phyloP scores from a whole-genome alignment of 2,797 vertebrate genomes.

The Chelmon rostratus region DNA sequence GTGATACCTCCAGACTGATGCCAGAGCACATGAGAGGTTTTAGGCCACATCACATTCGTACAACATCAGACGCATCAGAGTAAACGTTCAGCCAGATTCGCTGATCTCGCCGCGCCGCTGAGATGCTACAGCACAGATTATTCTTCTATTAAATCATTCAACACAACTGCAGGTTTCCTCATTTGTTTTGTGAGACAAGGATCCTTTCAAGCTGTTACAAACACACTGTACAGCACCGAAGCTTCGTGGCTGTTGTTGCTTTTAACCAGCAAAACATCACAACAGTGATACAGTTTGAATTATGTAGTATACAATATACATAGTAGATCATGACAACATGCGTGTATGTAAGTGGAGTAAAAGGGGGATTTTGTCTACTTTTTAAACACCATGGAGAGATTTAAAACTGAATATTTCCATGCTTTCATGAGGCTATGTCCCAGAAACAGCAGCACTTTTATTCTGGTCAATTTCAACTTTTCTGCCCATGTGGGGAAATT shows the following conservation, averaged over 20 bases:
- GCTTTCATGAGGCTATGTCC: no score
- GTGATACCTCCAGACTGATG: conserved; percentile 16
- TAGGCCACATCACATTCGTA: conserved; percentile 7
- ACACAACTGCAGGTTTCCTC: background rate
- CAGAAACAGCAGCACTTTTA: no score
- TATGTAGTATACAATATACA: no score
- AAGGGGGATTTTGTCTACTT: background rate
- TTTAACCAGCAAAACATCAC: background rate
- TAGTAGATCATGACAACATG: background rate
- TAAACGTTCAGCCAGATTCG: background rate
- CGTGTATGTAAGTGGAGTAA: background rate
- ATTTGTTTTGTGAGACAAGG: background rate
- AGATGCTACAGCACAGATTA: background rate
- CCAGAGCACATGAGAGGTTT: conserved; percentile 16
- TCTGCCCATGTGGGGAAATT: no score
- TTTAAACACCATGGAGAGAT: background rate
- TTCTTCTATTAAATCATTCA: background rate
- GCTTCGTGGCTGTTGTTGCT: background rate
- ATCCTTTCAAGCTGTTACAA: background rate
- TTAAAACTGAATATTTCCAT: background rate
- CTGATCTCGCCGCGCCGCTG: background rate
- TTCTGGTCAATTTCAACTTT: no score
- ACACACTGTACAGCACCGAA: background rate
- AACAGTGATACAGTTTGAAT: background rate
- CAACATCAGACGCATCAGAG: no score